These are phyloP conservation scores for Cetoscarus ocellatus DNA, from an alignment of 2,797 vertebrate genomes.

Conservation along the genomic window DNA sequence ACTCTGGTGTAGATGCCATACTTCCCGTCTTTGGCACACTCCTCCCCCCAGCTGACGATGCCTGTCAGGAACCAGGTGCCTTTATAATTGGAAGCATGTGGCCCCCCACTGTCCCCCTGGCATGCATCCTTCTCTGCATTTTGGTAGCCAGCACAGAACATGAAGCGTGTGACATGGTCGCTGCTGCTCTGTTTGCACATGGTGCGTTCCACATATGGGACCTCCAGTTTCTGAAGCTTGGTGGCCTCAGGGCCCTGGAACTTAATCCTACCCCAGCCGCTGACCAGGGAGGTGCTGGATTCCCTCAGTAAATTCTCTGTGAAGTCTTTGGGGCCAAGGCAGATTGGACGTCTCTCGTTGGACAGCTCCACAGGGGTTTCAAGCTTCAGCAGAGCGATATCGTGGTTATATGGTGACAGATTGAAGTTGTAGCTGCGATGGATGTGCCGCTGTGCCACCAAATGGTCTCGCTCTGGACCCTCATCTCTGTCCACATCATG, in stretches of 20 bases:
- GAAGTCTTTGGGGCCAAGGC: constrained; percentile 89
- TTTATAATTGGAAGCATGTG: constrained; percentile 86
- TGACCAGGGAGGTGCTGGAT: constrained; percentile 84
- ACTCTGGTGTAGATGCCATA: constrained; percentile 96
- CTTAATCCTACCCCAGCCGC: constrained; percentile 89
- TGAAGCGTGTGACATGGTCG: constrained; percentile 84
- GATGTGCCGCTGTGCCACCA: constrained; percentile 75
- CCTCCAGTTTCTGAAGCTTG: constrained; percentile 87
- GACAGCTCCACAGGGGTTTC: constrained; percentile 82
- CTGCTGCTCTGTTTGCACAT: constrained; percentile 87
- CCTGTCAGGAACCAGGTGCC: constrained; percentile 94
- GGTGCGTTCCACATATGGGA: constrained; percentile 88
- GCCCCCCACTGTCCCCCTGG: constrained; percentile 95
- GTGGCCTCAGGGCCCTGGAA: constrained; percentile 76
- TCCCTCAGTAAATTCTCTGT: constrained; percentile 82
- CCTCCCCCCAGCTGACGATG: constrained; percentile 96
- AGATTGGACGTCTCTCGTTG: constrained; percentile 87
- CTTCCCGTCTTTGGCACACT: constrained; percentile 90
- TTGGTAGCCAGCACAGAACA: constrained; percentile 94
- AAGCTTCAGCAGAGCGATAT: constrained; percentile 93
- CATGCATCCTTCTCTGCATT: constrained; percentile 87
- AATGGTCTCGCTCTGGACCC: constrained; percentile 80
- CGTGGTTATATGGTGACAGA: constrained; percentile 85
- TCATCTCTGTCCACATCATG: constrained; percentile 80
- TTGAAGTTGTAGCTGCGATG: constrained; percentile 80